Percentiles rank a stretch among this genome's conserved stretches.
Evolutionary conservation across 2,888 invertebrate genomes (phyloP).

Genomic region (Acleris literana): DNA sequence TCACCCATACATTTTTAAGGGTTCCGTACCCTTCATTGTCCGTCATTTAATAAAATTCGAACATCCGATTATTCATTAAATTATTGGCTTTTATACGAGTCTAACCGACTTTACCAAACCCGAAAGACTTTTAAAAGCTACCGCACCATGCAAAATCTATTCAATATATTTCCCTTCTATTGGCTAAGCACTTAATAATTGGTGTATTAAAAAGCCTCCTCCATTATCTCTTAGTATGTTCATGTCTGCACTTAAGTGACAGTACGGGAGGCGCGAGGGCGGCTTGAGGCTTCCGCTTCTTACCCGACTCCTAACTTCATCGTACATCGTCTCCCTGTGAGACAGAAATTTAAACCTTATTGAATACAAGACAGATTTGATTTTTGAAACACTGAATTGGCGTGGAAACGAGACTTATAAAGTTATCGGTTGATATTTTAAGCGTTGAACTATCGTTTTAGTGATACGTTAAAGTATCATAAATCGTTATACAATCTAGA

Average conservation of each 20-base stretch:
- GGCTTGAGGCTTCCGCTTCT: slow-evolving; percentile 14
- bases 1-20: too few relatives aligned
- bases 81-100: too few relatives aligned
- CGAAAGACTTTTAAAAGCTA: too few relatives aligned
- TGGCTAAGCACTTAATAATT: too few relatives aligned
- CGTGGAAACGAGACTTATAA: neutral
- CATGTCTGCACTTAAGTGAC: slow-evolving; percentile 24
- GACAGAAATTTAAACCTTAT: neutral
- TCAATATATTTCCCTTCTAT: too few relatives aligned
- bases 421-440: neutral
- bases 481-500: neutral
- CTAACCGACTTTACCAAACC: too few relatives aligned
- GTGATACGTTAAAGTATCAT: neutral
- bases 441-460: slow-evolving; percentile 1
- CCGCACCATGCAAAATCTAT: too few relatives aligned
- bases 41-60: too few relatives aligned
- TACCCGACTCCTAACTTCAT: neutral
- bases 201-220: too few relatives aligned
- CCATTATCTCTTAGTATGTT: neutral
- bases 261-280: slow-evolving; percentile 13
- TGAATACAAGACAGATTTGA: neutral
- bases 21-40: too few relatives aligned
- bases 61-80: too few relatives aligned
- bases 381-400: neutral
- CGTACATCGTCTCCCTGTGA: neutral